These are phyloP conservation scores for Lutraria rhynchaena DNA, from an alignment of 1,140 invertebrate genomes.

Conservation along the genomic window DNA sequence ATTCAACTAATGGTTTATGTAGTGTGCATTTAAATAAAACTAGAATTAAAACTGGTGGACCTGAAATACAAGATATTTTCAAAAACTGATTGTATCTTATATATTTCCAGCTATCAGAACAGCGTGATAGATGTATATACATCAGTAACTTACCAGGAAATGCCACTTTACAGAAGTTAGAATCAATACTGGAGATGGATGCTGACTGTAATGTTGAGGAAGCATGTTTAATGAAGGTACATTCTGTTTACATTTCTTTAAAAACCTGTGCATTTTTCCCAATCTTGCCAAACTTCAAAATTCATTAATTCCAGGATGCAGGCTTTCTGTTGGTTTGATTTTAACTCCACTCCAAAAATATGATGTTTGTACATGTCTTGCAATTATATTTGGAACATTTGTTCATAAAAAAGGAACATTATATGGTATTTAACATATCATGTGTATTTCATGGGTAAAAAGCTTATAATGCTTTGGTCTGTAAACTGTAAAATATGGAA, in stretches of 20 bases:
- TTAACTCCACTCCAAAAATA: too few relatives aligned
- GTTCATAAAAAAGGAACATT: too few relatives aligned
- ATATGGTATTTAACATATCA: too few relatives aligned
- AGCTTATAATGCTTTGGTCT: neutral
- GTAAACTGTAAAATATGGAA: neutral
- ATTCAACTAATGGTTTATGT: too few relatives aligned
- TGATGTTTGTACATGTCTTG: too few relatives aligned
- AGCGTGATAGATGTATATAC: constrained; percentile 68
- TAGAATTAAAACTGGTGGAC: neutral
- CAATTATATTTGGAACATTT: too few relatives aligned
- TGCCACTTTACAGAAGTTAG: constrained; percentile 72
- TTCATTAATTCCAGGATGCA: too few relatives aligned
- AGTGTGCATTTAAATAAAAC: neutral
- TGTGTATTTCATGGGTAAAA: neutral
- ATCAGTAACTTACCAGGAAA: constrained; percentile 72
- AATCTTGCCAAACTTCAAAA: too few relatives aligned
- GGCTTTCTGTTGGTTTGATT: too few relatives aligned
- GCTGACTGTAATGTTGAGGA: constrained; percentile 76
- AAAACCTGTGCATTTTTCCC: too few relatives aligned
- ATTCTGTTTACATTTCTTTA: too few relatives aligned
- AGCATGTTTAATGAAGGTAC: constrained; percentile 77
- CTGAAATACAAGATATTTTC: neutral
- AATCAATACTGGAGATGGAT: constrained; percentile 76
- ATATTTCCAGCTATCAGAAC: constrained; percentile 9
- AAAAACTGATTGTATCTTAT: neutral